These are phyloP conservation scores for Lycophotia porphyrea DNA, from an alignment of 2,888 invertebrate species.

Conservation along the genomic window DNA sequence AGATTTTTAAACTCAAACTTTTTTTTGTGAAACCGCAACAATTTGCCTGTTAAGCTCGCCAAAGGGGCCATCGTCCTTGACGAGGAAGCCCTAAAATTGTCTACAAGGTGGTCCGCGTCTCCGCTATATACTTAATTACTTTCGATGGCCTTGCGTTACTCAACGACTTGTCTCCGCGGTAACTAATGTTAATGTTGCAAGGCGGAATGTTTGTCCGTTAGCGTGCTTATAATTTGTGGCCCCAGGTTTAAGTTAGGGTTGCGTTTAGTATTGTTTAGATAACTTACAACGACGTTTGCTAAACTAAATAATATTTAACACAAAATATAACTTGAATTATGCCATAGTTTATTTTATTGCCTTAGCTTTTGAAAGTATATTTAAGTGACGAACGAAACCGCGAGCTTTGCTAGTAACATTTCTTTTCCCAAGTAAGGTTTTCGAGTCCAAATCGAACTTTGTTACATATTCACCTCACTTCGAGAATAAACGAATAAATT, in stretches of 20 bases:
- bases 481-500: constrained; percentile 61
- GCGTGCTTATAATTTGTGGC: constrained; percentile 47
- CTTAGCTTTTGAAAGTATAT: constrained; percentile 21
- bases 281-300: constrained; percentile 43
- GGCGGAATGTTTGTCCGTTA: constrained; percentile 49
- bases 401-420: constrained; percentile 24
- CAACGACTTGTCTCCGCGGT: constrained; percentile 70
- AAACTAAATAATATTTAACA: constrained; percentile 57
- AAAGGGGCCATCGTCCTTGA: constrained; percentile 49
- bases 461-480: constrained; percentile 47
- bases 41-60: constrained; percentile 28
- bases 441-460: constrained; percentile 37
- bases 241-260: constrained; percentile 33
- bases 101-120: constrained; percentile 79
- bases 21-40: constrained; percentile 52
- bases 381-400: constrained; percentile 28
- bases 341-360: constrained; percentile 25
- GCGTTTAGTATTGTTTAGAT: constrained; percentile 46
- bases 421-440: constrained; percentile 32
- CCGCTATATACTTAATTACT: constrained; percentile 75
- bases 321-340: constrained; percentile 30
- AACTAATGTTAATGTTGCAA: constrained; percentile 71
- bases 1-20: constrained; percentile 1
- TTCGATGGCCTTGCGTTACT: constrained; percentile 78
- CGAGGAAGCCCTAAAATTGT: constrained; percentile 80